Evolutionary conservation across 2,888 invertebrate species (phyloP).

Genomic region (Habroteleia sp.): DNA sequence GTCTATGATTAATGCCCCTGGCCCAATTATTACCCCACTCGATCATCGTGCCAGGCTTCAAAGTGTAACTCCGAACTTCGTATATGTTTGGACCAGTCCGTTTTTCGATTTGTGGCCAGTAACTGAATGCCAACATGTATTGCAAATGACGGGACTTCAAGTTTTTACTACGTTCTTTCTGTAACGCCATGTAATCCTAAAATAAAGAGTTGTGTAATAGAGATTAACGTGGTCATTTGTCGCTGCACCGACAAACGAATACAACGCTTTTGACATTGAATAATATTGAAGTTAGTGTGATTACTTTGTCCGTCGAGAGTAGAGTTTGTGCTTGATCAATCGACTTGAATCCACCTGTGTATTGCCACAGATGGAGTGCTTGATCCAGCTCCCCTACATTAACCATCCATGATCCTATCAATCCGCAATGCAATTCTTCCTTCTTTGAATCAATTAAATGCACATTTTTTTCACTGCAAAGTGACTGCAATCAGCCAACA

Average conservation of each 20-base stretch:
- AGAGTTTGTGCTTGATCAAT: conserved; percentile 90
- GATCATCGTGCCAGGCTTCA: conserved; percentile 99
- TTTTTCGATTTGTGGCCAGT: conserved; percentile 94
- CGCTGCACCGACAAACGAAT: not conserved
- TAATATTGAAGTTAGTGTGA: conserved; percentile 39
- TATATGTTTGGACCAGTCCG: conserved; percentile 91
- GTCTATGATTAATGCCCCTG: conserved; percentile 93
- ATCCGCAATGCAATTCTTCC: conserved; percentile 88
- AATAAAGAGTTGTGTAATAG: conserved; percentile 63
- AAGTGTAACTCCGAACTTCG: conserved; percentile 94
- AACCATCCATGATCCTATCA: conserved; percentile 98
- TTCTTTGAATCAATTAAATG: conserved; percentile 89
- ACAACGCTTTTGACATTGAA: conserved; percentile 24
- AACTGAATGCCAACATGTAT: conserved; percentile 97
- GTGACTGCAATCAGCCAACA: conserved; percentile 45
- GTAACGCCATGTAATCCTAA: conserved; percentile 87
- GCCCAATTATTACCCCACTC: conserved; percentile 99
- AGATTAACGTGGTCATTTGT: not conserved
- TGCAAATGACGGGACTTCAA: conserved; percentile 94
- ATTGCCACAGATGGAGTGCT: conserved; percentile 97
- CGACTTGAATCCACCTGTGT: conserved; percentile 94
- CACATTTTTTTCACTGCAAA: conserved; percentile 88
- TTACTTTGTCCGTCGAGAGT: conserved; percentile 60
- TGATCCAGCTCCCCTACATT: conserved; percentile 99
- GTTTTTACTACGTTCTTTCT: conserved; percentile 89